phyloP scores from a whole-genome alignment of 92 coral and sea anemone species.

The Pocillopora meandrina region DNA sequence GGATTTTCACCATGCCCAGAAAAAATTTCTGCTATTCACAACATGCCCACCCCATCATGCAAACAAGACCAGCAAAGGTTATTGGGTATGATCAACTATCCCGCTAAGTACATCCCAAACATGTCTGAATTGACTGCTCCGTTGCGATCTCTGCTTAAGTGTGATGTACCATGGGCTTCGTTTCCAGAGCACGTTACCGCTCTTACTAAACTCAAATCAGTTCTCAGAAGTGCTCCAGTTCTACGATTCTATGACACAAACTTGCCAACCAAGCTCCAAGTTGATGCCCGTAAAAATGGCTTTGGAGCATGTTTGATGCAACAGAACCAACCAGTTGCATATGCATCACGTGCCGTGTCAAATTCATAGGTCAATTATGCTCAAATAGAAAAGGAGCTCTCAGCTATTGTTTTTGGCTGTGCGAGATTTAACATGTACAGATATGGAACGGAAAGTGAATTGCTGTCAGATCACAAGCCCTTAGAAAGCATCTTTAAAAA shows the following conservation, averaged over 20 bases:
- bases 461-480: slow-evolving; percentile 54
- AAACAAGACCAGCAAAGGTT: slow-evolving; percentile 34
- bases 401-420: neutral
- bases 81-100: slow-evolving; percentile 35
- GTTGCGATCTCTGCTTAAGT: slow-evolving; percentile 26
- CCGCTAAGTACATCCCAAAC: slow-evolving; percentile 43
- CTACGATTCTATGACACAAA: slow-evolving; percentile 35
- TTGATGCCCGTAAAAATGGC: slow-evolving; percentile 50
- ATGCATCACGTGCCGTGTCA: neutral
- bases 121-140: slow-evolving; percentile 38
- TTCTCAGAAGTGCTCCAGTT: slow-evolving; percentile 17
- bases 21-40: slow-evolving; percentile 28
- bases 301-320: no score
- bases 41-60: slow-evolving; percentile 40
- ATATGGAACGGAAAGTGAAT: slow-evolving; percentile 13
- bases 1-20: slow-evolving; percentile 28
- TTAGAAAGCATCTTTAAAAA: slow-evolving; percentile 32
- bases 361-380: neutral
- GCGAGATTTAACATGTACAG: neutral
- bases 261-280: slow-evolving; percentile 45
- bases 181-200: slow-evolving; percentile 34
- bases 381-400: neutral
- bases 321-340: neutral
- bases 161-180: slow-evolving; percentile 31
- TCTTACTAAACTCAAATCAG: slow-evolving; percentile 12